A percentile compares a stretch with the other conserved stretches of the same genome.
phyloP scores from a whole-genome alignment of 2,113 vertebrate genomes.

The Thamnophis sirtalis region DNA sequence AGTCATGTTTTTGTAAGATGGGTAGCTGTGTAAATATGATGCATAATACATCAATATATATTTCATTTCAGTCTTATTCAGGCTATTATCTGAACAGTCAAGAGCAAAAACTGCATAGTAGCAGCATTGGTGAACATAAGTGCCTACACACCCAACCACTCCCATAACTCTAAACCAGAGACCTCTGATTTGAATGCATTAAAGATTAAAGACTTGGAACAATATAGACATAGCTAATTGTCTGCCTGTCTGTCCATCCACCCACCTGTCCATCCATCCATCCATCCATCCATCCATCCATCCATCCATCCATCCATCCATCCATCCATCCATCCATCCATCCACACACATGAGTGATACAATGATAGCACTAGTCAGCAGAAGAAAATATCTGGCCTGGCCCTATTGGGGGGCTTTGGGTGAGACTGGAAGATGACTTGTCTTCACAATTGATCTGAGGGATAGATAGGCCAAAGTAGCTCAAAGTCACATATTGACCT shows the following conservation, averaged over 20 bases:
- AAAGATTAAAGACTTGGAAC: not conserved
- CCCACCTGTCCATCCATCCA: too few relatives aligned
- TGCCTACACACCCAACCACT: not conserved
- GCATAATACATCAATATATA: not conserved
- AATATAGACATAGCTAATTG: not conserved
- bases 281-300: fast-evolving
- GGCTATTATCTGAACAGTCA: not conserved
- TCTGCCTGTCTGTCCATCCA: too few relatives aligned
- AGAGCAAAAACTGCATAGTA: not conserved
- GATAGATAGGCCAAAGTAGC: not conserved
- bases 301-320: too few relatives aligned
- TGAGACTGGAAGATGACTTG: not conserved
- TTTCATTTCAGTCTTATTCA: not conserved
- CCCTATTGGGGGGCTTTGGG: not conserved
- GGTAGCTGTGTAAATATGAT: not conserved
- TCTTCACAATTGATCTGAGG: not conserved
- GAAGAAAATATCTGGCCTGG: not conserved
- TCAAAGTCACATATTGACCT: not conserved
- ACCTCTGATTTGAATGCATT: not conserved
- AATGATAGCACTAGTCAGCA: not conserved
- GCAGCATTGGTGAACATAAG: not conserved
- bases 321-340: not conserved
- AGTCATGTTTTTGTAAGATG: not conserved
- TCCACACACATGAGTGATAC: not conserved
- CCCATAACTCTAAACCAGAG: not conserved